Evolutionary conservation across 2,113 vertebrate genomes (phyloP).

Genomic region (Cisticola juncidis): DNA sequence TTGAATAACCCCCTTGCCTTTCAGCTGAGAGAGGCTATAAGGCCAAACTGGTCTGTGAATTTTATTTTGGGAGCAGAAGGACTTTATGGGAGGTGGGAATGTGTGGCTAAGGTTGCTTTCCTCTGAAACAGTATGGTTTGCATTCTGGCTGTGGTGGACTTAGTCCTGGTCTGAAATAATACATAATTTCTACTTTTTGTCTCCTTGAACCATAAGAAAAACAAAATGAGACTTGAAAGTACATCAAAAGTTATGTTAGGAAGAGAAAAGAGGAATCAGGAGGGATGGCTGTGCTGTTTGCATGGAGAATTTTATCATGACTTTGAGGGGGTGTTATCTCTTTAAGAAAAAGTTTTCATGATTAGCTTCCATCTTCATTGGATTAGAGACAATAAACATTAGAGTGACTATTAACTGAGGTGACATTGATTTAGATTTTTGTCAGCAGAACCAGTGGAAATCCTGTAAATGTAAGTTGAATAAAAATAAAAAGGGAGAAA

Average conservation of each 20-base stretch:
- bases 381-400: background rate
- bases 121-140: background rate
- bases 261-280: background rate
- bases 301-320: background rate
- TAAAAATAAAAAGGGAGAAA: background rate
- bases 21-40: background rate
- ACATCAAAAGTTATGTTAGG: background rate
- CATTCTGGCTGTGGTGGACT: background rate
- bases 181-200: background rate
- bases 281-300: background rate
- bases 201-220: background rate
- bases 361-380: background rate
- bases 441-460: background rate
- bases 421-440: constrained; percentile 6
- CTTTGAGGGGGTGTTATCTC: background rate
- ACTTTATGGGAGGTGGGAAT: background rate
- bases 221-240: background rate
- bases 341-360: background rate
- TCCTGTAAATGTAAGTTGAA: background rate
- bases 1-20: background rate
- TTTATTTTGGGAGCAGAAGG: background rate
- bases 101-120: background rate
- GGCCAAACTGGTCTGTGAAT: background rate
- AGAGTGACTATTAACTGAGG: background rate
- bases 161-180: background rate